Conservation (phyloP, 2,797 vertebrate genomes). For the Liparis tanakae region DNA sequence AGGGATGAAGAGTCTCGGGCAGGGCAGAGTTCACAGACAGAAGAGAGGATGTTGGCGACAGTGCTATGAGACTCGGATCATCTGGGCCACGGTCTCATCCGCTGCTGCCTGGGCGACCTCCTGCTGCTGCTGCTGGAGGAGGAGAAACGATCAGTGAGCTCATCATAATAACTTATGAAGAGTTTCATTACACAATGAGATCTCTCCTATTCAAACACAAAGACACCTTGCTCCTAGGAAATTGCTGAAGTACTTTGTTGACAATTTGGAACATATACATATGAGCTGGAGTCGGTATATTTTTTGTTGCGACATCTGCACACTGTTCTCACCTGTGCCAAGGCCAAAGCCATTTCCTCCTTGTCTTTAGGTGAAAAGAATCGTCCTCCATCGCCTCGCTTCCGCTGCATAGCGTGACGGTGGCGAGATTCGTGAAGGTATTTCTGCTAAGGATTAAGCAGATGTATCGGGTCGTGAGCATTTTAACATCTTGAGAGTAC, state of each 20-base stretch:
- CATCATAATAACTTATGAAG: neutral
- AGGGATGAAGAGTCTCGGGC: constrained; percentile 56
- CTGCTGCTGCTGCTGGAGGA: constrained; percentile 77
- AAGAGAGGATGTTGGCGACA: constrained; percentile 23
- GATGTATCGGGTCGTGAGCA: neutral
- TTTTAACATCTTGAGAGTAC: neutral
- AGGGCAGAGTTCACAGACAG: constrained; percentile 48
- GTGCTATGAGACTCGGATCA: constrained; percentile 93
- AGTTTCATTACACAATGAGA: neutral
- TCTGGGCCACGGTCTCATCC: constrained; percentile 94
- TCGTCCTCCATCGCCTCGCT: constrained; percentile 93
- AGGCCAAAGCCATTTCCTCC: constrained; percentile 82
- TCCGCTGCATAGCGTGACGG: constrained; percentile 96
- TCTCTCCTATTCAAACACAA: neutral
- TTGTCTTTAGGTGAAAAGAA: constrained; percentile 98
- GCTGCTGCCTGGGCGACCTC: constrained; percentile 86
- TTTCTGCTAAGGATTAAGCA: constrained; percentile 84
- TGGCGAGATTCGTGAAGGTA: constrained; percentile 97
- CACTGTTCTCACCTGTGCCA: constrained; percentile 76
- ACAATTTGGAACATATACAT: neutral
- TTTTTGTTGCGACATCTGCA: neutral
- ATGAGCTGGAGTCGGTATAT: neutral
- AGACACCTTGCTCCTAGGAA: neutral
- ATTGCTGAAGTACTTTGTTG: neutral
- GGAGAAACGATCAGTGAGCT: constrained; percentile 1